A percentile compares a stretch with the other conserved stretches of the same genome.
These are phyloP conservation scores for Drosophila dives DNA, from an alignment of 2,888 invertebrate species.

Conservation along the genomic window DNA sequence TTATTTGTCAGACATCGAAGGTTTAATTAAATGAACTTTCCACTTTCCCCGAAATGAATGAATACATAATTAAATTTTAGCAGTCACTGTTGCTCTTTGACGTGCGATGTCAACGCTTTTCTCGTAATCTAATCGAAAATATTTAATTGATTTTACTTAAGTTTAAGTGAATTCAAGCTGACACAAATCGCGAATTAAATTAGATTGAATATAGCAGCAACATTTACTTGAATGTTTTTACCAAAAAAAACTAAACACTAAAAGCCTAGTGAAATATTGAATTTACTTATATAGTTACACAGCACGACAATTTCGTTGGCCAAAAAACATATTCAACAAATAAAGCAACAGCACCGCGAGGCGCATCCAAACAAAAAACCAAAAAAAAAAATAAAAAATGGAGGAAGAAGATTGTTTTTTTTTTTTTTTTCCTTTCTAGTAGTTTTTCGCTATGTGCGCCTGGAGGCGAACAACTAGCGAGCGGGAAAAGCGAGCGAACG, in stretches of 20 bases:
- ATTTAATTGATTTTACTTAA: conserved; percentile 45
- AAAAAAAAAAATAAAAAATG: neutral
- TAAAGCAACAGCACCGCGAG: conserved; percentile 17
- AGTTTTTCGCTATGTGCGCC: conserved; percentile 37
- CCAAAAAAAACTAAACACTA: conserved; percentile 1
- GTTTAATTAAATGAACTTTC: conserved; percentile 64
- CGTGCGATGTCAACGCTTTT: conserved; percentile 4
- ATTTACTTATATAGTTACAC: conserved; percentile 31
- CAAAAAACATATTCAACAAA: conserved; percentile 40
- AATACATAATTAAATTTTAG: conserved; percentile 57
- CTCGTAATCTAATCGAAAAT: conserved; percentile 40
- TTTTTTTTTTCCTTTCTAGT: conserved; percentile 8
- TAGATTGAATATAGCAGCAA: neutral
- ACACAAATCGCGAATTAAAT: conserved; percentile 5
- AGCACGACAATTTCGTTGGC: conserved; percentile 26
- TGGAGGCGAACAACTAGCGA: conserved; percentile 38
- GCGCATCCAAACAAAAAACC: neutral
- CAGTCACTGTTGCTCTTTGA: conserved; percentile 8
- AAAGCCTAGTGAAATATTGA: conserved; percentile 37
- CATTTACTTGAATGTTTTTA: neutral
- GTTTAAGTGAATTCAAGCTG: conserved; percentile 15
- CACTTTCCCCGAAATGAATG: conserved; percentile 14
- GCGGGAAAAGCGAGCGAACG: conserved; percentile 25
- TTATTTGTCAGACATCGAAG: conserved; percentile 56
- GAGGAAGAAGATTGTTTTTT: conserved; percentile 20